These are phyloP conservation scores for Epizoanthus illoricatus DNA, from an alignment of 92 coral and sea anemone species.

Conservation along the genomic window DNA sequence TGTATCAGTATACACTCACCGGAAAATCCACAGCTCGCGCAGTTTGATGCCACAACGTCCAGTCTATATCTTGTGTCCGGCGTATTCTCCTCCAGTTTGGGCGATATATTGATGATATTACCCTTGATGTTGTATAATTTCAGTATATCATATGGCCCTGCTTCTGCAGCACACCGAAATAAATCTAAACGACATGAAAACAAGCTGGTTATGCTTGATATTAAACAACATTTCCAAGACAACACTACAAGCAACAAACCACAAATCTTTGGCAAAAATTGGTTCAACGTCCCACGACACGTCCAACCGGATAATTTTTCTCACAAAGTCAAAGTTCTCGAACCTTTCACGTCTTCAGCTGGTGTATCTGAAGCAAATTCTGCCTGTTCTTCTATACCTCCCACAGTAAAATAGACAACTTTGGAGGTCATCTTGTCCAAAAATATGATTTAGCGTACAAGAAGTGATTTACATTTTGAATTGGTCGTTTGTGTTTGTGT, in stretches of 20 bases:
- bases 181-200: conserved; percentile 50
- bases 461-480: conserved; percentile 47
- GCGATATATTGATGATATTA: conserved; percentile 78
- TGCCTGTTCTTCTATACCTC: conserved; percentile 80
- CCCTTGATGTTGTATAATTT: conserved; percentile 85
- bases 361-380: conserved; percentile 75
- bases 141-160: conserved; percentile 80
- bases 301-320: too few relatives aligned
- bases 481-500: conserved; percentile 15
- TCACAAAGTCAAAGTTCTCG: not conserved
- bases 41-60: conserved; percentile 84
- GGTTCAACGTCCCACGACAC: too few relatives aligned
- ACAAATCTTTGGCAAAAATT: too few relatives aligned
- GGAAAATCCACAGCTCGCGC: conserved; percentile 78
- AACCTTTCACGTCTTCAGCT: conserved; percentile 84
- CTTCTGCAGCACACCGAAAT: conserved; percentile 89
- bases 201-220: not conserved
- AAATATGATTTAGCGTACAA: conserved; percentile 1
- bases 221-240: not conserved
- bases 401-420: conserved; percentile 82
- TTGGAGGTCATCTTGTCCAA: conserved; percentile 70
- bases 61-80: conserved; percentile 76
- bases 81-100: conserved; percentile 68
- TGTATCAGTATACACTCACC: conserved; percentile 47
- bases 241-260: conserved; percentile 17